Evolutionary conservation across 2,888 invertebrate genomes (phyloP).

Genomic region (Spilarctia lutea): DNA sequence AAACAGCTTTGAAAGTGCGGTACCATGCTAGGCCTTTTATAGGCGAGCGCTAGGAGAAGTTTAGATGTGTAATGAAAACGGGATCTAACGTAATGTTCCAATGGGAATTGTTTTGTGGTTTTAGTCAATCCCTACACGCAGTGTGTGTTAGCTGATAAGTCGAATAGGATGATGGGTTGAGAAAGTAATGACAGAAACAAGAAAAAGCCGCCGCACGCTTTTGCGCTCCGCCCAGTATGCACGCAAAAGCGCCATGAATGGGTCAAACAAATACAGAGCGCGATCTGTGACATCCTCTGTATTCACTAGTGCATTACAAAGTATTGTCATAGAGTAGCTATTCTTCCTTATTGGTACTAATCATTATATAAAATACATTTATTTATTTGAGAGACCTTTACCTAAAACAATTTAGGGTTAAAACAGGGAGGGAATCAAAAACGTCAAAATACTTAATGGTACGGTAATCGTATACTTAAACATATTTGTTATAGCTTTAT

Average conservation of each 20-base stretch:
- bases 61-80: too few relatives aligned
- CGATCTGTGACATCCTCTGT: neutral
- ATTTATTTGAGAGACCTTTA: neutral
- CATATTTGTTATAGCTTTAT: neutral
- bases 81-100: neutral
- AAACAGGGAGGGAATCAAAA: neutral
- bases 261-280: neutral
- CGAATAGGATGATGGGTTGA: neutral
- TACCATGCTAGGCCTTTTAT: too few relatives aligned
- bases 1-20: too few relatives aligned
- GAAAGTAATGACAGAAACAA: too few relatives aligned
- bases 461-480: neutral
- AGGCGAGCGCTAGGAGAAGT: too few relatives aligned
- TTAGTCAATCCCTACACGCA: neutral
- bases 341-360: neutral
- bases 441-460: neutral
- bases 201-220: too few relatives aligned
- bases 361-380: neutral
- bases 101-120: neutral
- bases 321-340: neutral
- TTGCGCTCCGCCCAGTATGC: too few relatives aligned
- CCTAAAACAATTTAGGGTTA: neutral
- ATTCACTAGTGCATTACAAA: neutral
- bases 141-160: neutral
- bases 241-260: too few relatives aligned